phyloP scores from a whole-genome alignment of 2,797 vertebrate species.

The Arrhamphus sclerolepis region DNA sequence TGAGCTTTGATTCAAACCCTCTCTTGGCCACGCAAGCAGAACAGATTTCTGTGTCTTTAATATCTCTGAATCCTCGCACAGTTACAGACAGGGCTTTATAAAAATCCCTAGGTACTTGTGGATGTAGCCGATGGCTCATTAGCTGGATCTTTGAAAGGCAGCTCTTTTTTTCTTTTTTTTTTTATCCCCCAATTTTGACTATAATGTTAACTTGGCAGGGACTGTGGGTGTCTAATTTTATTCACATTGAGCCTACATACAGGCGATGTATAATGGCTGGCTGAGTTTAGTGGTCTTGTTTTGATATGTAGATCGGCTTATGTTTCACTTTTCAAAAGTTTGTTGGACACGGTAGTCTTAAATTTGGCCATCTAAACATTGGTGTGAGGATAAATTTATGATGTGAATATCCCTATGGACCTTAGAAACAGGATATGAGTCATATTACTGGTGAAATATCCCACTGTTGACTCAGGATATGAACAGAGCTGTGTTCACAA shows the following conservation, averaged over 20 bases:
- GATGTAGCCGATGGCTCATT: constrained; percentile 61
- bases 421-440: constrained; percentile 62
- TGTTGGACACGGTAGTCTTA: constrained; percentile 4
- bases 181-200: constrained; percentile 27
- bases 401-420: constrained; percentile 21
- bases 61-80: constrained; percentile 41
- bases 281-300: background rate
- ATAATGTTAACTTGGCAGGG: constrained; percentile 38
- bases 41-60: constrained; percentile 46
- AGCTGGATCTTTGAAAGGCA: constrained; percentile 53
- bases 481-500: constrained; percentile 51
- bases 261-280: constrained; percentile 5
- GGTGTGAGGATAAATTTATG: constrained; percentile 30
- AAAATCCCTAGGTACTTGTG: constrained; percentile 43
- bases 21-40: constrained; percentile 45
- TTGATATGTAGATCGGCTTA: constrained; percentile 5
- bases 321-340: constrained; percentile 15
- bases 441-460: constrained; percentile 32
- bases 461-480: constrained; percentile 45
- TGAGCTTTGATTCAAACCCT: constrained; percentile 37
- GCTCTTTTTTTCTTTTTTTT: constrained; percentile 26
- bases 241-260: background rate
- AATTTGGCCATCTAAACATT: constrained; percentile 22
- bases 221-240: constrained; percentile 37
- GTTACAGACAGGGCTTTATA: constrained; percentile 31